These are phyloP conservation scores for Mastacembelus armatus DNA, from an alignment of 2,797 vertebrate genomes.

Conservation along the genomic window DNA sequence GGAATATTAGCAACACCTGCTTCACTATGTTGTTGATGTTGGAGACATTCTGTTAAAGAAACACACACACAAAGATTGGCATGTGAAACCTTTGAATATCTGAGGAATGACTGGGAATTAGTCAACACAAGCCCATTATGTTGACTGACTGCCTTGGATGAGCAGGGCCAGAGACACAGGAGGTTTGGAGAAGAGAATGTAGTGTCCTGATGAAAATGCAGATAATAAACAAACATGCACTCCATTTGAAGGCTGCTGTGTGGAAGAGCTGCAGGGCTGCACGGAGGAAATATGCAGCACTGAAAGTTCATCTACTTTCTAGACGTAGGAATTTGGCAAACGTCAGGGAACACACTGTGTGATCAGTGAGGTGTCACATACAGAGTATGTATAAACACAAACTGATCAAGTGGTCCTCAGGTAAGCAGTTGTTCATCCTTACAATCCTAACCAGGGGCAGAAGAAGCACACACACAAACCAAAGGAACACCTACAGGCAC, in stretches of 20 bases:
- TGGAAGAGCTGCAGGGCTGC: conserved; percentile 5
- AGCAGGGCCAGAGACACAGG: conserved; percentile 28
- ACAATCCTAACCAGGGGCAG: conserved; percentile 23
- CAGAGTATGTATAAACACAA: conserved; percentile 38
- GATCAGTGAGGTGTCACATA: conserved; percentile 33
- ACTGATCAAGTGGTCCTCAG: conserved; percentile 33
- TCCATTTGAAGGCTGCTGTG: conserved; percentile 38
- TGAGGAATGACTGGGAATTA: conserved; percentile 16
- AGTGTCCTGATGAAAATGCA: conserved; percentile 11
- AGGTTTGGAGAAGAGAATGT: conserved; percentile 14
- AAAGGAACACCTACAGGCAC: conserved; percentile 15
- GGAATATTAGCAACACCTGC: conserved; percentile 94
- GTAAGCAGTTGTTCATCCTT: conserved; percentile 55
- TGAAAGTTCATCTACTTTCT: conserved; percentile 36
- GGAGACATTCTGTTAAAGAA: conserved; percentile 85
- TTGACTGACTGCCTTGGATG: conserved; percentile 35
- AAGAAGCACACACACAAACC: conserved; percentile 27
- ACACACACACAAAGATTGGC: conserved; percentile 32
- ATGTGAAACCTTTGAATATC: conserved; percentile 14
- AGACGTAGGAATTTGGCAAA: conserved; percentile 25
- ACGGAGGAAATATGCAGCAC: not conserved
- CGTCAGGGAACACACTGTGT: conserved; percentile 15
- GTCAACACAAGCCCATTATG: conserved; percentile 19
- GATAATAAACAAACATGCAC: conserved; percentile 66
- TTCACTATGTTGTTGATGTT: conserved; percentile 94